phyloP scores from a whole-genome alignment of 2,888 invertebrate genomes.

The Pristionchus exspectatus region DNA sequence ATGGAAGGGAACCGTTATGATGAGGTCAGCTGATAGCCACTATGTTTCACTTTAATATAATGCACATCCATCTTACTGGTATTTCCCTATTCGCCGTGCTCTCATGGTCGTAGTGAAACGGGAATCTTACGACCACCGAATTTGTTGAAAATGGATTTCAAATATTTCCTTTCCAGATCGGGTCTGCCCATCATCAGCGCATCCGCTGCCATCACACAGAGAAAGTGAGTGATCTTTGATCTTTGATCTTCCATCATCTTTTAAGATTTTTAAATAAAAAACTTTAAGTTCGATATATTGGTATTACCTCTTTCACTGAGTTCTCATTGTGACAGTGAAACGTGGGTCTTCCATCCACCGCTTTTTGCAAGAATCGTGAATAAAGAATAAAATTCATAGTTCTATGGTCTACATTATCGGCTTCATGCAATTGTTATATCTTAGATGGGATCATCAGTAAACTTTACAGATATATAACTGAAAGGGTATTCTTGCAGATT shows the following conservation, averaged over 20 bases:
- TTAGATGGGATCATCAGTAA: no score
- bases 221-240: not conserved
- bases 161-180: conserved; percentile 24
- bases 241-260: not conserved
- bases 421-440: no score
- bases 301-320: not conserved
- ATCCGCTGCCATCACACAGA: conserved; percentile 27
- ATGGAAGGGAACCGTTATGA: conserved; percentile 41
- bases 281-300: not conserved
- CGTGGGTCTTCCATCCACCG: not conserved
- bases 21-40: not conserved
- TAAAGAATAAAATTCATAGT: not conserved
- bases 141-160: not conserved
- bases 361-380: not conserved
- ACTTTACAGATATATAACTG: no score
- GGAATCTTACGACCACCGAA: not conserved
- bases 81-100: not conserved
- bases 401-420: not conserved
- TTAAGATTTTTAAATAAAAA: not conserved
- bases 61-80: no score
- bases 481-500: not conserved
- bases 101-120: not conserved
- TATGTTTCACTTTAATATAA: no score
- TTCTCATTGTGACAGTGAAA: not conserved
- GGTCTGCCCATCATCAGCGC: conserved; percentile 11